phyloP scores from a whole-genome alignment of 2,113 vertebrate genomes.

The Suncus etruscus region DNA sequence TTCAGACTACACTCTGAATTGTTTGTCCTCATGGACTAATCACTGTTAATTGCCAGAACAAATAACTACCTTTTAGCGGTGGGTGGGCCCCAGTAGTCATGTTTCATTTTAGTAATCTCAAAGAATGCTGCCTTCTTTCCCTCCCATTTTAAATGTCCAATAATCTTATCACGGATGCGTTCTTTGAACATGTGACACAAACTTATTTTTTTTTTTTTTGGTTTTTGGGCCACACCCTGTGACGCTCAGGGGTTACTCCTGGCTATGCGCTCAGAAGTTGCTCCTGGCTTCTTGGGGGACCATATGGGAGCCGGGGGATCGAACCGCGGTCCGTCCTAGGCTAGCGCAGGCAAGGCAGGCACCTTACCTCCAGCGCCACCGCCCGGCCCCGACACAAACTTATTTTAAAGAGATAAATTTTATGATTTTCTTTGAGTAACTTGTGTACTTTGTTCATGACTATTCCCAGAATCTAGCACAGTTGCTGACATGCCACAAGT shows the following conservation, averaged over 20 bases:
- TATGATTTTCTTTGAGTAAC: neutral
- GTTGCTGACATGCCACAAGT: neutral
- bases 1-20: neutral
- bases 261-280: no score
- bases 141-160: neutral
- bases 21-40: neutral
- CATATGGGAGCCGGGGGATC: no score
- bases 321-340: no score
- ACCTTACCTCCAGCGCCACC: no score
- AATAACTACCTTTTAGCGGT: neutral
- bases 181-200: neutral
- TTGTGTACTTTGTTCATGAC: neutral
- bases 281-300: no score
- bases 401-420: constrained; percentile 14
- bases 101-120: neutral
- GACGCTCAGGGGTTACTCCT: no score
- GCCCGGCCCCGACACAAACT: no score
- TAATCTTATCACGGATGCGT: neutral
- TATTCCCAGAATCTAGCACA: neutral
- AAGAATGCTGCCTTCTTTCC: neutral
- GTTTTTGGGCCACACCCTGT: no score
- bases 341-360: no score
- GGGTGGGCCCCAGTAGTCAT: neutral
- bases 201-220: no score
- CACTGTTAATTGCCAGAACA: neutral